Percentiles rank a stretch among this genome's conserved stretches.
Evolutionary conservation across 2,113 vertebrate species (phyloP).

Genomic region (Lycaon pictus): DNA sequence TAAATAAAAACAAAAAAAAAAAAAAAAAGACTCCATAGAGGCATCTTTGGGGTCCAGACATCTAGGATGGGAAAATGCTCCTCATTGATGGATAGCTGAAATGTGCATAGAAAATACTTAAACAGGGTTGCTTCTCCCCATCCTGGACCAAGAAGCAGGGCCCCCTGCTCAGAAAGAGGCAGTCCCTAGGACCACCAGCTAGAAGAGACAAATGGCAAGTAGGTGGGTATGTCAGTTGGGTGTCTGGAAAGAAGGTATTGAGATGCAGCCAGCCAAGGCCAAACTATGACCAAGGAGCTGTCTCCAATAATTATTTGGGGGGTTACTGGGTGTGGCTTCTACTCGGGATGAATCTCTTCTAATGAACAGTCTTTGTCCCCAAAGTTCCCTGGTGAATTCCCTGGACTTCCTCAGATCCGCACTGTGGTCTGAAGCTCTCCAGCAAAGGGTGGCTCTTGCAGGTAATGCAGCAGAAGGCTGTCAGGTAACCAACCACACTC

Average conservation of each 20-base stretch:
- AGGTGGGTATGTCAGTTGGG: background rate
- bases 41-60: background rate
- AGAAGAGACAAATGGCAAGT: background rate
- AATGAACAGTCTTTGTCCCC: background rate
- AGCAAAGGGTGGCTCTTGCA: background rate
- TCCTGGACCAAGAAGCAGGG: background rate
- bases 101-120: background rate
- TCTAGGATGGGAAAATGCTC: background rate
- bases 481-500: background rate
- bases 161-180: background rate
- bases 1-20: too few species aligned
- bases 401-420: background rate
- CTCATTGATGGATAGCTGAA: background rate
- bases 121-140: background rate
- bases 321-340: background rate
- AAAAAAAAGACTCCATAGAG: background rate
- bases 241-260: background rate
- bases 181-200: background rate
- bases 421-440: background rate
- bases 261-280: background rate
- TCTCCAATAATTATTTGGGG: too few species aligned
- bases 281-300: background rate
- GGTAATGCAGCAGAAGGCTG: fast-evolving
- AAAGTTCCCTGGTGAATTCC: background rate
- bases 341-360: background rate